phyloP scores from a whole-genome alignment of 2,888 invertebrate genomes.

The Chalcosyrphus nemorum region DNA sequence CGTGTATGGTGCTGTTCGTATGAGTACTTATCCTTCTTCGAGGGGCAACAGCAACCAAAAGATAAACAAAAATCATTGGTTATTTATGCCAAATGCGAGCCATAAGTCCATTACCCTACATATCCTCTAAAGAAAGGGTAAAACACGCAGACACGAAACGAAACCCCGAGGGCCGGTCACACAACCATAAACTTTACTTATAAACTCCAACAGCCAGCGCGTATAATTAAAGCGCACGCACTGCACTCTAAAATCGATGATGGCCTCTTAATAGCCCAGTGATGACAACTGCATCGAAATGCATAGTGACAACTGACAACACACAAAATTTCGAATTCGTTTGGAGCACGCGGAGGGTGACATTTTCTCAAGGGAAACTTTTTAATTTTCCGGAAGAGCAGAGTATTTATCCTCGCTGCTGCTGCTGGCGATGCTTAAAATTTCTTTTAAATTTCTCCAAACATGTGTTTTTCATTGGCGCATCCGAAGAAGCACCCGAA shows the following conservation, averaged over 20 bases:
- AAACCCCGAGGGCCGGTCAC: conserved; percentile 27
- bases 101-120: conserved; percentile 8
- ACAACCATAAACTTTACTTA: conserved; percentile 45
- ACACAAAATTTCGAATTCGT: conserved; percentile 16
- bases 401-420: background rate
- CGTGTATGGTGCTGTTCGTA: background rate
- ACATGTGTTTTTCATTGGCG: conserved; percentile 53
- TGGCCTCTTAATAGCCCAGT: conserved; percentile 59
- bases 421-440: conserved; percentile 5
- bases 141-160: conserved; percentile 2
- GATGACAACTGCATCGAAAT: conserved; percentile 66
- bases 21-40: background rate
- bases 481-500: background rate
- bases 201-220: conserved; percentile 37
- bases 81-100: conserved; percentile 37
- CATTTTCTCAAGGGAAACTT: conserved; percentile 64
- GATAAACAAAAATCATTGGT: conserved; percentile 5
- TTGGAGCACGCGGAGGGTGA: background rate
- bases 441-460: conserved; percentile 23
- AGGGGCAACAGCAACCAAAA: background rate
- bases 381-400: conserved; percentile 60
- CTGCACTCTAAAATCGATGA: conserved; percentile 40
- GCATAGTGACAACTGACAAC: conserved; percentile 15
- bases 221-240: conserved; percentile 48
- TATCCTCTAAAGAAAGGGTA: background rate